These are phyloP conservation scores for Sebastes alutus DNA, from an alignment of 2,797 vertebrate species.

Conservation along the genomic window DNA sequence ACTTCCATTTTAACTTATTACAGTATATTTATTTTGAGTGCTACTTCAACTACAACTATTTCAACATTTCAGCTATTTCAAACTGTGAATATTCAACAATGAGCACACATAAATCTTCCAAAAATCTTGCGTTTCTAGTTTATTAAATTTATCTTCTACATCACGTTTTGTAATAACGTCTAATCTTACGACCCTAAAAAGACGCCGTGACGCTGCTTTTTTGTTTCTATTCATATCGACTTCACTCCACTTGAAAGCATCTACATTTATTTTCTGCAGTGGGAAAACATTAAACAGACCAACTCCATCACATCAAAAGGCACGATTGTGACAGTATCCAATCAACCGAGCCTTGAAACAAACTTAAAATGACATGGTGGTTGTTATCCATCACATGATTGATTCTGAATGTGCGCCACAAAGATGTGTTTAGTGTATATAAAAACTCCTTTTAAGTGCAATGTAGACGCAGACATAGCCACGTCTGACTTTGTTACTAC, in stretches of 20 bases:
- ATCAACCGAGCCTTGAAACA: background rate
- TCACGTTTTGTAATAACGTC: background rate
- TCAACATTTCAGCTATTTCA: background rate
- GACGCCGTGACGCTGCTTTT: background rate
- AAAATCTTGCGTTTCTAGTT: background rate
- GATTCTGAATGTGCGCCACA: slow-evolving; percentile 19
- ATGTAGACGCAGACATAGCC: slow-evolving; percentile 34
- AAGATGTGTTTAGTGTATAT: slow-evolving; percentile 9
- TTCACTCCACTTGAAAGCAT: background rate
- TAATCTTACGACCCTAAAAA: background rate
- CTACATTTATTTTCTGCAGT: background rate
- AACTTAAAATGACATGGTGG: slow-evolving; percentile 8
- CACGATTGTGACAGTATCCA: background rate
- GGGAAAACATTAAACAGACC: background rate
- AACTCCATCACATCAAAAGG: background rate
- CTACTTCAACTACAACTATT: background rate
- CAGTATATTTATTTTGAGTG: background rate
- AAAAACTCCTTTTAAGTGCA: slow-evolving; percentile 35
- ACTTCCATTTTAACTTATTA: background rate
- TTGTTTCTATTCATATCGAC: background rate
- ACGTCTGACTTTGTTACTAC: slow-evolving; percentile 52
- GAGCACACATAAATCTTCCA: background rate
- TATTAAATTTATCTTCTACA: background rate
- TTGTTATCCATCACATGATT: slow-evolving; percentile 19
- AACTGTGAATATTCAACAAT: background rate